Base-by-base conservation (phyloP, 2,888 invertebrate genomes). In the Platycnemis pennipes region DNA sequence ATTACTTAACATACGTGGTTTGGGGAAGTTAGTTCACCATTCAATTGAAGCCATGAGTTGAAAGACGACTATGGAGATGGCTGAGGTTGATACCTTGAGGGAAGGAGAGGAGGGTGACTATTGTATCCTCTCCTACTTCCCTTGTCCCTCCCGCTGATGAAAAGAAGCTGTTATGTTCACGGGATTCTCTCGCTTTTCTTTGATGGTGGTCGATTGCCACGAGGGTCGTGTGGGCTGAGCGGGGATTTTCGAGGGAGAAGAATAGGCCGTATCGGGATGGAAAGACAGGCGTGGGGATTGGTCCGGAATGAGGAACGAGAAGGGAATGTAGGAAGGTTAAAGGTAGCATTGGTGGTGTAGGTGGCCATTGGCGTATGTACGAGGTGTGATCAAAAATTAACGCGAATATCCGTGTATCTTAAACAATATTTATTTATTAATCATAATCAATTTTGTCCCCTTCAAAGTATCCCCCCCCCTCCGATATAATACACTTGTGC, bases 271-370 rank as follows among this genome's bases (percentile, higher is more conserved):
- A 26, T 63, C 63, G 7, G 63, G 5, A 63, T 26, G 63, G 63
- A 63, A 26, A 26, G 63, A 63, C 37, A 53, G 53, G 44, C 42
- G 77, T n/a, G 19, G 19, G 56, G 56, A 89, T 89, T 37, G 89
- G 37, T 22, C 37, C 56, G 89, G 89, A 89, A 89, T 89, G 89
- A 44, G 86, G 85, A 86, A 86, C 56, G 89, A 42, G 19, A 22
- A 42, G 49, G 42, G 89, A 89, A 56, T 89, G 49, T 37, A 53
- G 26, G 42, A 37, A 19, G 56, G 26, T 26, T 63, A 26, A 26
- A n/a, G 16, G 44, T 42, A 19, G 42, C 85, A 44, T 86, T 42
- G 56, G 4, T 56, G 45, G 19, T 31, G 22, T 31, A n/a, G 49
- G 46, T n/a, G n/a, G 87, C 22, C 31, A 46, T 22, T 42, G 26